Evolutionary conservation across 2,797 vertebrate genomes (phyloP), one percentile per base, ranked within the genome.

Genomic region (Meda fulgida): DNA sequence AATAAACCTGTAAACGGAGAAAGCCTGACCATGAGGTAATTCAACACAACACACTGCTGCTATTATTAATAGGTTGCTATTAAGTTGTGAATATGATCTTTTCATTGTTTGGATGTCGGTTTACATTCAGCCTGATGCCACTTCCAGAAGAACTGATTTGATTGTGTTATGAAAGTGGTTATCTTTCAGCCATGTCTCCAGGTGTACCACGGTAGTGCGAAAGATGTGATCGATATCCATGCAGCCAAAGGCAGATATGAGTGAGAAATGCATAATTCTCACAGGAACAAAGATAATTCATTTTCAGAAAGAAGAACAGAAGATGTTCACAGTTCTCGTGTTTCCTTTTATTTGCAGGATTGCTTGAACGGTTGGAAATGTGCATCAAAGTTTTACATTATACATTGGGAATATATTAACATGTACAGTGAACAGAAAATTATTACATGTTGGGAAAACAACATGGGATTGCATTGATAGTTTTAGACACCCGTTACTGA

Each of bases 341-440:
- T 58, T 77, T 77, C 34, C 34, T 58, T 43, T 63, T 63, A 78
- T 78, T 60, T 38, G 29, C 51, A 76, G 19, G 48, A 7, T 53
- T 55, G 10, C 18, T 36, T 58, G 13, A 36, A 58, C 8, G 31
- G 31, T 40, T 60, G 31, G 36, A 58, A 36, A 58, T 38, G 51
- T 51, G 72, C 19, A 23, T 78, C 23, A 60, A 1, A 4, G 34
- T 16, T 60, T 60, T 40, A 73, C 21, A 36, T 53, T 7, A 19
- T 51, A 43, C 18, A 55, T 8, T 14, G 14, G 38, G 46, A 38
- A 58, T 53, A 21, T n/a, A 58, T 36, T 4, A 13, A 38, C 10
- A 31, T 76, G 19, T 76, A 23, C 73, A 77, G 51, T 36, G 34
- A 58, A 77, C 46, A 31, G 18, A 21, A 4, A 51, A 19, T 0